phyloP scores from a whole-genome alignment of 2,113 vertebrate genomes.

The Malurus elegans region DNA sequence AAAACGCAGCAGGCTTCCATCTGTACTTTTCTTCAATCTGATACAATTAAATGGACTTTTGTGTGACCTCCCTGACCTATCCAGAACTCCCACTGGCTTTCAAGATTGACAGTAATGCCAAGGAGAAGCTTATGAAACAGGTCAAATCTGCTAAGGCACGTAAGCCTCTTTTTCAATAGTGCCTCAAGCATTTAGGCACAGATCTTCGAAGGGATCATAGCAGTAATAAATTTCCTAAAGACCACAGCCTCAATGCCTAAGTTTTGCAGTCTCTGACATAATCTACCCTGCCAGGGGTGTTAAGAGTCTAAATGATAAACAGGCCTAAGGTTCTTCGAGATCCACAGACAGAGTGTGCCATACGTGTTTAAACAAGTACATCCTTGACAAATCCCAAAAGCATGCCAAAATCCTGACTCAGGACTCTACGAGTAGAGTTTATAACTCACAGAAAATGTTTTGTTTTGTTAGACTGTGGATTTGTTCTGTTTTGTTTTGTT shows the following conservation, averaged over 20 bases:
- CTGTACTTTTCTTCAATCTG: not conserved
- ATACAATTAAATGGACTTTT: not conserved
- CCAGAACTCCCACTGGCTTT: not conserved
- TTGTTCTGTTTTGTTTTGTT: not conserved
- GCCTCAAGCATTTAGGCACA: not conserved
- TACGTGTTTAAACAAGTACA: not conserved
- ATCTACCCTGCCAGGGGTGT: not conserved
- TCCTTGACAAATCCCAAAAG: not conserved
- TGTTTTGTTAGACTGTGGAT: not conserved
- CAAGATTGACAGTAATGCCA: slow-evolving; percentile 25
- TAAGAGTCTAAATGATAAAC: not conserved
- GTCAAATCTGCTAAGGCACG: not conserved
- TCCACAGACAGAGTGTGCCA: not conserved
- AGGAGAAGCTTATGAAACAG: not conserved
- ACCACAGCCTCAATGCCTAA: not conserved
- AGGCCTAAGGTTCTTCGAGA: not conserved
- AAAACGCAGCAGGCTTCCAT: not conserved
- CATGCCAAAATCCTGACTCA: not conserved
- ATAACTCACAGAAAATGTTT: not conserved
- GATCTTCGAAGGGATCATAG: not conserved
- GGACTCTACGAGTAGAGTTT: not conserved
- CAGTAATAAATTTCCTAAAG: not conserved
- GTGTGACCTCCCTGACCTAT: not conserved
- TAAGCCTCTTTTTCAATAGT: not conserved
- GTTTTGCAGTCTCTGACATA: not conserved